Evolutionary conservation across 2,888 invertebrate species (phyloP), one percentile per base, ranked within the genome.

Genomic region (Heliothis peltigera): DNA sequence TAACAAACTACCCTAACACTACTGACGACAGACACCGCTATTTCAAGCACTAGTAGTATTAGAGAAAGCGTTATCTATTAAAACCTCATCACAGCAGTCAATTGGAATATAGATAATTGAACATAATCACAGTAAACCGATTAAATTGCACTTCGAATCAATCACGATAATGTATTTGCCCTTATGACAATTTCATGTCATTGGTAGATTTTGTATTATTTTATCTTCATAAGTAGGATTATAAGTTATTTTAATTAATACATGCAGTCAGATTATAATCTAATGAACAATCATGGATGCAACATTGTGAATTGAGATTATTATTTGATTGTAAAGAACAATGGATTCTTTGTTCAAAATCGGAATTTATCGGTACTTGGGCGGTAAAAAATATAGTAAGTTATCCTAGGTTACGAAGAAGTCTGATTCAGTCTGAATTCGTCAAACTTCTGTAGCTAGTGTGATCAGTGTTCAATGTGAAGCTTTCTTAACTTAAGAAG

Each of bases 11-110:
- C n/a, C n/a, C n/a, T n/a, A n/a, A n/a, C n/a, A n/a, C n/a, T n/a
- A n/a, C n/a, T n/a, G n/a, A 39, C 39, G 15, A 39, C n/a, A 39
- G 15, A 39, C 4, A 35, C 35, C 39, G 5, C 5, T 39, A 39
- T 4, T n/a, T 39, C 39, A 39, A 39, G 39, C n/a, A 39, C 39
- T 4, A n/a, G 32, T 32, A n/a, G 15, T 39, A 39, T 39, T 39
- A 39, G 39, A 39, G 39, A 39, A 39, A 39, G 39, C n/a, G 39
- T n/a, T 5, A n/a, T 39, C 39, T 39, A 39, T 39, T 39, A 39
- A 39, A 39, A 39, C 39, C 39, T 39, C 39, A 39, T 39, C 39
- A 32, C n/a, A 39, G 39, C 39, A 39, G 39, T n/a, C 15, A 39
- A n/a, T 39, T 39, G 39, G 15, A 39, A 39, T 39, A 39, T 39